Base-by-base conservation (phyloP, 2,888 invertebrate species). In the Pharmacophagus antenor region DNA sequence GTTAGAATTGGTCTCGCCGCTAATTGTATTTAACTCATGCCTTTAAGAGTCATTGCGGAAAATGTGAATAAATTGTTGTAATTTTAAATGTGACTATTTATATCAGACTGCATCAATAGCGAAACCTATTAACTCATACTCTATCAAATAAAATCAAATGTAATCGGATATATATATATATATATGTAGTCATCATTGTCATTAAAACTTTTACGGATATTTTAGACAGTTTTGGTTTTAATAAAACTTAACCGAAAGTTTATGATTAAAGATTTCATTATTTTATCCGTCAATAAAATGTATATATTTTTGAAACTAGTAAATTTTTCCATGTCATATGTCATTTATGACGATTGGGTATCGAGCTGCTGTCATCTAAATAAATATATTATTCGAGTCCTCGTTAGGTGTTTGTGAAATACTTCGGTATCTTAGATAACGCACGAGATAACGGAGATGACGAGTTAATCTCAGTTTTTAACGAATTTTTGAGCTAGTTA, bases 401-500 rank as follows among this genome's bases (percentile, higher is more conserved):
- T 84, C 78, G 79, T 85, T 82, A 81, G 75, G 74, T 83, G 80
- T 83, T 81, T 80, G 76, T 80, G 71, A 73, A 74, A 77, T 73
- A 77, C 70, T 56, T 57, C 54, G 60, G 72, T 82, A 82, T 80
- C 70, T 71, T 67, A 77, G 86, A 87, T 88, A 88, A 82, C 76
- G 68, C 63, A 68, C 49, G 37, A 82, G 88, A 89, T 89, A 88
- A 85, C 85, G 63, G 68, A 85, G 87, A 88, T 85, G 88, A 88
- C 82, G 88, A 84, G 84, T 85, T 88, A 88, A 89, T 90, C 88
- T 88, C 79, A 65, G 74, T 69, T 85, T 84, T 88, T 86, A 88
- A 88, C 84, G 79, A 88, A 84, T 84, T 86, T 84, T 85, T 74
- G 82, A 76, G 79, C 71, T 77, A 82, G 77, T 82, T 79, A 74